These are phyloP conservation scores for Notodonta dromedarius DNA, from an alignment of 2,888 invertebrate species.

Conservation along the genomic window DNA sequence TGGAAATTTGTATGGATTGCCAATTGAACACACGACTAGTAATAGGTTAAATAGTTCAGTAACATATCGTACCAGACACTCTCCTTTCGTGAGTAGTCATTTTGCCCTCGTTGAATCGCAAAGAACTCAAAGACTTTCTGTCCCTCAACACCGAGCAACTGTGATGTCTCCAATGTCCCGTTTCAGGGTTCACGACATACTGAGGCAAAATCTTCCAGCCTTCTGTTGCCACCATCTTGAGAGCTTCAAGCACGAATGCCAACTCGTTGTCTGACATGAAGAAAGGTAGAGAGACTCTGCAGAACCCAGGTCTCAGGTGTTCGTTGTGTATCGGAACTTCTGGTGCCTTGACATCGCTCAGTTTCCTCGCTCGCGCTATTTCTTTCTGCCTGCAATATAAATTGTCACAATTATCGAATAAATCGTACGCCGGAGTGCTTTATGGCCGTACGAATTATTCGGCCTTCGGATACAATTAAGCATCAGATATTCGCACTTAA, in stretches of 20 bases:
- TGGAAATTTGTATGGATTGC: too few species aligned
- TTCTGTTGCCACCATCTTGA: conserved; percentile 94
- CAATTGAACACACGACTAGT: too few species aligned
- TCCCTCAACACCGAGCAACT: conserved; percentile 91
- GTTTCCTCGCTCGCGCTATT: conserved; percentile 69
- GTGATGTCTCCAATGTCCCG: conserved; percentile 95
- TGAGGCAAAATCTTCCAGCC: conserved; percentile 95
- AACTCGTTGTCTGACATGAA: conserved; percentile 92
- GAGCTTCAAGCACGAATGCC: conserved; percentile 92
- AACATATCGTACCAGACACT: conserved; percentile 79
- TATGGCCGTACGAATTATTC: conserved; percentile 32
- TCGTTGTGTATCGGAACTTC: conserved; percentile 84
- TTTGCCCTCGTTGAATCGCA: conserved; percentile 90
- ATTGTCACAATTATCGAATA: conserved; percentile 25
- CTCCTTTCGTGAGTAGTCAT: conserved; percentile 89
- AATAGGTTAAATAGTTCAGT: conserved; percentile 6
- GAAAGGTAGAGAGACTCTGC: conserved; percentile 92
- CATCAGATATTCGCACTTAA: conserved; percentile 31
- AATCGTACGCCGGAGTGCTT: conserved; percentile 23
- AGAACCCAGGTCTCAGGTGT: conserved; percentile 93
- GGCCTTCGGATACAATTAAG: conserved; percentile 43
- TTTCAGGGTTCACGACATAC: conserved; percentile 93
- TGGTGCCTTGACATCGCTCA: conserved; percentile 72
- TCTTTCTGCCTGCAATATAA: conserved; percentile 73
- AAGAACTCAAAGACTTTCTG: conserved; percentile 91